These are phyloP conservation scores for Gallirallus australis DNA, from an alignment of 2,797 vertebrate species.

Conservation along the genomic window DNA sequence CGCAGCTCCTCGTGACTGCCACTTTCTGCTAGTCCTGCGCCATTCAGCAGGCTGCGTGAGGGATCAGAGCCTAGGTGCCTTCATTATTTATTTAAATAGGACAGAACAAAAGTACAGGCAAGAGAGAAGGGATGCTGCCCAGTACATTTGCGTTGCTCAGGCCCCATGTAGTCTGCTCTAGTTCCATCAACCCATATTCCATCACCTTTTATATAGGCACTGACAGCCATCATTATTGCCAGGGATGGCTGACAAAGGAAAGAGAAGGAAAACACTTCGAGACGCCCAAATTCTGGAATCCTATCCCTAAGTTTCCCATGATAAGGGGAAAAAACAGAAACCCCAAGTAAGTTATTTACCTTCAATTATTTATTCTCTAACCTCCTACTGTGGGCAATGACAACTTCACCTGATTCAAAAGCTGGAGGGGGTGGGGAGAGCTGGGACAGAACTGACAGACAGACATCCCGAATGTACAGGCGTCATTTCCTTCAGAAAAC, in stretches of 20 bases:
- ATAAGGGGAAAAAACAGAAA: not conserved
- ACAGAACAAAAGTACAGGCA: not conserved
- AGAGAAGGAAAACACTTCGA: not conserved
- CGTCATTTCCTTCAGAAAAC: not conserved
- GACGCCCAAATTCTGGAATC: not conserved
- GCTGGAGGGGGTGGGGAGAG: not conserved
- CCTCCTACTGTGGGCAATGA: not conserved
- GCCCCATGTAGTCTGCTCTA: not conserved
- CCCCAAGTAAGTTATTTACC: not conserved
- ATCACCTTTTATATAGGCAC: not conserved
- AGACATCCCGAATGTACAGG: not conserved
- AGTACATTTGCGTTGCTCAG: not conserved
- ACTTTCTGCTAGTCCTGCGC: slow-evolving; percentile 8
- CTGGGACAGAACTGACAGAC: not conserved
- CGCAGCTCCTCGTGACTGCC: slow-evolving; percentile 5
- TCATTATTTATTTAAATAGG: not conserved
- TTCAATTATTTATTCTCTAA: not conserved
- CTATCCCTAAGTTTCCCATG: not conserved
- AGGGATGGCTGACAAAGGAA: not conserved
- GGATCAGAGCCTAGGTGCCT: not conserved
- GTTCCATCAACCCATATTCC: slow-evolving; percentile 38
- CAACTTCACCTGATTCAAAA: not conserved
- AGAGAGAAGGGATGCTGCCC: not conserved
- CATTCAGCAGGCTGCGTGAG: not conserved
- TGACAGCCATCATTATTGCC: slow-evolving; percentile 16